Conservation (phyloP, 2,888 invertebrate genomes). For the Dorcus hopei region DNA sequence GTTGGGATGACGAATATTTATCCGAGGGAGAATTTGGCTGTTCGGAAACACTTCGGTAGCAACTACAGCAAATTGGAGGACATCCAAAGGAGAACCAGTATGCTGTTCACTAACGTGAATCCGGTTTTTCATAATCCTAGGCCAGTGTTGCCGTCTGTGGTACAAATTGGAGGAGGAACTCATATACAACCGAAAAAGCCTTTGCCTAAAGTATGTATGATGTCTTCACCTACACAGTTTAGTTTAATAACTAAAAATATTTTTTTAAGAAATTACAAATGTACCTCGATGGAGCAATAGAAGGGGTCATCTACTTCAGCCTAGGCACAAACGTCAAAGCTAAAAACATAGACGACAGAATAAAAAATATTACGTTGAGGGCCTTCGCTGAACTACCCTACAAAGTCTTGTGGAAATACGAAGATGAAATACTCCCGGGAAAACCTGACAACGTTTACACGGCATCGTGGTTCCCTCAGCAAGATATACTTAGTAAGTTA, state of each 20-base stretch:
- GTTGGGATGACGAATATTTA: not conserved
- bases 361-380: constrained; percentile 29
- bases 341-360: constrained; percentile 27
- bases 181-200: constrained; percentile 28
- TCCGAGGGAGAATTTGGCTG: not conserved
- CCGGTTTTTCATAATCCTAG: constrained; percentile 37
- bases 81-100: constrained; percentile 34
- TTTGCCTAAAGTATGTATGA: constrained; percentile 34
- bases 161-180: constrained; percentile 38
- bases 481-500: constrained; percentile 4
- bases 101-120: constrained; percentile 41
- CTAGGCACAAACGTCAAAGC: constrained; percentile 39
- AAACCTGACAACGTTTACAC: constrained; percentile 19
- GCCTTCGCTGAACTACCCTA: constrained; percentile 35
- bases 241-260: not conserved
- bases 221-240: too few species aligned
- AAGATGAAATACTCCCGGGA: constrained; percentile 24
- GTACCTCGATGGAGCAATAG: constrained; percentile 31
- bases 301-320: constrained; percentile 41
- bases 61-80: constrained; percentile 29
- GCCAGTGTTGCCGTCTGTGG: constrained; percentile 38
- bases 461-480: constrained; percentile 18
- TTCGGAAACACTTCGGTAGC: constrained; percentile 1
- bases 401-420: constrained; percentile 40
- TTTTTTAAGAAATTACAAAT: constrained; percentile 32